Conservation (phyloP, 2,888 invertebrate genomes). For the Dasysyrphus albostriatus region DNA sequence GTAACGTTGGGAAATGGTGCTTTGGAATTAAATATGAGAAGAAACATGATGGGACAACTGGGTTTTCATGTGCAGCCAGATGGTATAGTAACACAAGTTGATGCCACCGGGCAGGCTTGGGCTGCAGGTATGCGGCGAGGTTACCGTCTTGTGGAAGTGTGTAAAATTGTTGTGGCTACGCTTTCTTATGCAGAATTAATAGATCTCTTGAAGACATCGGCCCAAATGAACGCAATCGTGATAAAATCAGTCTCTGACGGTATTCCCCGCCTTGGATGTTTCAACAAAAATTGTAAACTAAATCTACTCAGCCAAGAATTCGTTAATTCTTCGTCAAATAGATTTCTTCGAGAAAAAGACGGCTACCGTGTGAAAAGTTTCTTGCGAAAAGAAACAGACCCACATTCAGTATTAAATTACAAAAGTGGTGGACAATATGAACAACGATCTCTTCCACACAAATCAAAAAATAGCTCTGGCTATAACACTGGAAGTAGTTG, state of each 20-base stretch:
- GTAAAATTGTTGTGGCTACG: constrained; percentile 94
- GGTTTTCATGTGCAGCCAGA: constrained; percentile 96
- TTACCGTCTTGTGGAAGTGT: constrained; percentile 95
- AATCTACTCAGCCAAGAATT: constrained; percentile 87
- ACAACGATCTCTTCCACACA: constrained; percentile 90
- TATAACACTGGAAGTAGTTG: constrained; percentile 90
- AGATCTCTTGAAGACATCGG: constrained; percentile 94
- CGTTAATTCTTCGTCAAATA: constrained; percentile 84
- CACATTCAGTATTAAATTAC: constrained; percentile 84
- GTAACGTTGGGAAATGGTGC: constrained; percentile 87
- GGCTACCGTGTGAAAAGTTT: constrained; percentile 65
- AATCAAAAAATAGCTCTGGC: constrained; percentile 92
- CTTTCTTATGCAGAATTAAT: constrained; percentile 96
- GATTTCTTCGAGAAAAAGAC: constrained; percentile 51
- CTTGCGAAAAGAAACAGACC: constrained; percentile 79
- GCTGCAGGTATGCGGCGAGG: constrained; percentile 95
- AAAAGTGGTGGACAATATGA: constrained; percentile 88
- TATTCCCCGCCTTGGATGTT: constrained; percentile 88
- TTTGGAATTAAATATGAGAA: constrained; percentile 91
- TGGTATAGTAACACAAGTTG: constrained; percentile 93
- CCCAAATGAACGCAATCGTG: constrained; percentile 92
- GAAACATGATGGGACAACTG: constrained; percentile 93
- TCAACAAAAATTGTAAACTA: constrained; percentile 87
- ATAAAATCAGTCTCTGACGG: constrained; percentile 90
- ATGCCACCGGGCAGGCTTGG: constrained; percentile 84